Conservation (phyloP, 1,140 invertebrate genomes). For the Subanguina moxae region DNA sequence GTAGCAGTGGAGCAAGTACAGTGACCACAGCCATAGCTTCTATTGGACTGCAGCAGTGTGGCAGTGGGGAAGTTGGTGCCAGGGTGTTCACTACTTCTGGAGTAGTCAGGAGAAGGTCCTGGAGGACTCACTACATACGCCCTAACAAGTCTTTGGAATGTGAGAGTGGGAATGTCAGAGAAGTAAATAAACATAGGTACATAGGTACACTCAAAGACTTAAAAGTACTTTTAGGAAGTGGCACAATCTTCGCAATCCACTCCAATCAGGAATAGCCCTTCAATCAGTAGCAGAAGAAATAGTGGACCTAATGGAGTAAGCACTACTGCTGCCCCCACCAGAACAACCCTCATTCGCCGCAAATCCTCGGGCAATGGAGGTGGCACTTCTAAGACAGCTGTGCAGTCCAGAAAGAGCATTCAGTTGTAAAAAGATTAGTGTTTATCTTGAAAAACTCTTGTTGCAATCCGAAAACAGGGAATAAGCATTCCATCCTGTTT, state of each 20-base stretch:
- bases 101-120: slow-evolving; percentile 40
- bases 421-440: slow-evolving; percentile 18
- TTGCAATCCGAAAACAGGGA: no score
- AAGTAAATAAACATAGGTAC: slow-evolving; percentile 12
- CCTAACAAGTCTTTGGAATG: slow-evolving; percentile 47
- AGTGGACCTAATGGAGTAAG: slow-evolving; percentile 13
- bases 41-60: neutral
- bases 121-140: slow-evolving; percentile 41
- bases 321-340: slow-evolving; percentile 6
- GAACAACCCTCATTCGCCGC: slow-evolving; percentile 17
- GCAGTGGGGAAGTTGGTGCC: neutral
- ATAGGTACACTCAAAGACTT: neutral
- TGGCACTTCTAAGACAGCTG: slow-evolving; percentile 5
- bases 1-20: slow-evolving; percentile 30
- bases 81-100: slow-evolving; percentile 21
- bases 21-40: slow-evolving; percentile 10
- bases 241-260: slow-evolving; percentile 35
- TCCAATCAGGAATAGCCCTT: slow-evolving; percentile 25
- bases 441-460: no score
- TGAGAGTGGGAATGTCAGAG: slow-evolving; percentile 63
- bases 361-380: slow-evolving; percentile 16
- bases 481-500: no score
- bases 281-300: slow-evolving; percentile 5
- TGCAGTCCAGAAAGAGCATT: slow-evolving; percentile 18
- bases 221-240: slow-evolving; percentile 20